Evolutionary conservation across 1,140 invertebrate genomes (phyloP).

Genomic region (Tetranychus cinnabarinus): DNA sequence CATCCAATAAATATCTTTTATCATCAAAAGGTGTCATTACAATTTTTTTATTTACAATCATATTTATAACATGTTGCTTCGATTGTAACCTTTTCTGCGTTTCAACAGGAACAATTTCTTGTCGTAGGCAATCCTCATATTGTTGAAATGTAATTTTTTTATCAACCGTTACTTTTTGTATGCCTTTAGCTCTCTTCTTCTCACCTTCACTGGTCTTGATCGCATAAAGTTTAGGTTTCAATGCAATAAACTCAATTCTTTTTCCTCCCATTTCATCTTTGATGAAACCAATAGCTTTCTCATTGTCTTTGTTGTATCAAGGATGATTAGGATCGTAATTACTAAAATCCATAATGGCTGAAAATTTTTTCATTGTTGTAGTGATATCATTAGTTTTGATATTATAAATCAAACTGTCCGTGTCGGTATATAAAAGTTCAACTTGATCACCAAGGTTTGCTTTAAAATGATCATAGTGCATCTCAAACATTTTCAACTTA

Average conservation of each 20-base stretch:
- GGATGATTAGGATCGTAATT: background rate
- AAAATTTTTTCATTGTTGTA: slow-evolving; percentile 17
- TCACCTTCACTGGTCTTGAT: background rate
- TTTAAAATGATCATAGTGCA: slow-evolving; percentile 17
- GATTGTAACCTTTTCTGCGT: background rate
- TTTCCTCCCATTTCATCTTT: slow-evolving; percentile 25
- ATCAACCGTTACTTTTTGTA: background rate
- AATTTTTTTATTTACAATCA: too few species aligned
- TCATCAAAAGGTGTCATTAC: too few species aligned
- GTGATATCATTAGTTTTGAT: slow-evolving; percentile 22
- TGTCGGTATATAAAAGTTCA: slow-evolving; percentile 21
- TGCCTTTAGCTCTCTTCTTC: background rate
- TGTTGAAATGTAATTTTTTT: background rate
- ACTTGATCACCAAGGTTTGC: slow-evolving; percentile 15
- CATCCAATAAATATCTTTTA: too few species aligned
- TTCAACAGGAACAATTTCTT: background rate
- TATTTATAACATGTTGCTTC: background rate
- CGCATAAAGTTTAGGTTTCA: slow-evolving; percentile 19
- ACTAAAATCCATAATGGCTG: background rate
- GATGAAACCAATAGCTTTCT: slow-evolving; percentile 26
- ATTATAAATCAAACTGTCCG: slow-evolving; percentile 21
- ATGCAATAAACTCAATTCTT: slow-evolving; percentile 20
- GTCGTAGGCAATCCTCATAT: background rate
- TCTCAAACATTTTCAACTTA: slow-evolving; percentile 17
- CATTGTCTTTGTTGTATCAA: slow-evolving; percentile 17